These are phyloP conservation scores for Rhizoglyphus robini DNA, from an alignment of 1,140 invertebrate species.

Conservation along the genomic window DNA sequence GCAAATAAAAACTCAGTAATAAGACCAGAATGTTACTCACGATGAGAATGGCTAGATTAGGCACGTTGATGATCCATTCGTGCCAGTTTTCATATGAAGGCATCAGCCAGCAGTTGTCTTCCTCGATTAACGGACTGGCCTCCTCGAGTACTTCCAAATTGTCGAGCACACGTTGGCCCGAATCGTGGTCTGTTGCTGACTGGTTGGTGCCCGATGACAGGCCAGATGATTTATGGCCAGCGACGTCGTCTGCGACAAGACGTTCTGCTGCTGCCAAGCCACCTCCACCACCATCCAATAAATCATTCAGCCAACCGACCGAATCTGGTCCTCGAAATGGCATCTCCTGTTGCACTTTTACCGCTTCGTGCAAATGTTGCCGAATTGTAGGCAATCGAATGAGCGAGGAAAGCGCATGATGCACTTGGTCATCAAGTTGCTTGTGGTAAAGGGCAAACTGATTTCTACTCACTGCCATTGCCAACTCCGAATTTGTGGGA, in stretches of 20 bases:
- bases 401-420: not conserved
- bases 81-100: slow-evolving; percentile 19
- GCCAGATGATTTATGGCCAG: not conserved
- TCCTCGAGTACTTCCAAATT: slow-evolving; percentile 4
- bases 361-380: not conserved
- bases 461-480: too few species aligned
- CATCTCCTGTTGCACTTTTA: not conserved
- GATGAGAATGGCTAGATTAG: slow-evolving; percentile 21
- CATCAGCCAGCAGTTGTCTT: slow-evolving; percentile 21
- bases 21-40: too few species aligned
- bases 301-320: not conserved
- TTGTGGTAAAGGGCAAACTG: too few species aligned
- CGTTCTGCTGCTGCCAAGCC: not conserved
- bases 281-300: not conserved
- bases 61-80: slow-evolving; percentile 24
- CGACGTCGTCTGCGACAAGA: not conserved
- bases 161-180: not conserved
- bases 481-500: too few species aligned
- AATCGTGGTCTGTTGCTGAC: not conserved
- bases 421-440: not conserved
- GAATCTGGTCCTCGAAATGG: not conserved
- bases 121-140: not conserved
- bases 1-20: too few species aligned
- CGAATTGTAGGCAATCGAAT: not conserved
- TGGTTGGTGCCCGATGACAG: not conserved